Percentiles rank a stretch among this genome's conserved stretches.
These are phyloP conservation scores for Lytechinus variegatus DNA, from an alignment of 35 echinoderm and acorn worm species.

Conservation along the genomic window DNA sequence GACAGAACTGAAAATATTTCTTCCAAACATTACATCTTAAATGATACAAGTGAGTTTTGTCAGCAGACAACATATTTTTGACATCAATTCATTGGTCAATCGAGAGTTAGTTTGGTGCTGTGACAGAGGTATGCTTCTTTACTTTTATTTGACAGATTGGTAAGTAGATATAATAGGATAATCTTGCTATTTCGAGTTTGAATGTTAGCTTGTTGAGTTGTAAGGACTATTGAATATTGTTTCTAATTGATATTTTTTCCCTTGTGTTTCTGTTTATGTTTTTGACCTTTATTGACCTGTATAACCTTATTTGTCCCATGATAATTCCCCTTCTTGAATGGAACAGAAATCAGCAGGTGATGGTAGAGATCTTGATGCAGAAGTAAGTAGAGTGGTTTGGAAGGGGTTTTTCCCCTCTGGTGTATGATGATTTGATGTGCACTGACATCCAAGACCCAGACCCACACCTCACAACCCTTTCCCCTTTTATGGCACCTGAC, in stretches of 20 bases:
- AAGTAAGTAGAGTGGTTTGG: constrained; percentile 45
- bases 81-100: no score
- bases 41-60: no score
- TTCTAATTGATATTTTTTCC: neutral
- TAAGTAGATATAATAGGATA: neutral
- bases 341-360: constrained; percentile 49
- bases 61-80: no score
- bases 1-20: no score
- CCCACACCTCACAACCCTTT: neutral
- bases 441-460: constrained; percentile 22
- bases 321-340: constrained; percentile 25
- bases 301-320: constrained; percentile 13
- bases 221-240: neutral
- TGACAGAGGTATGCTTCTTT: neutral
- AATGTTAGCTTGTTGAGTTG: neutral
- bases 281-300: neutral
- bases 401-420: neutral
- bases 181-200: neutral
- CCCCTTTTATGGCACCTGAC: neutral
- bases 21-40: no score
- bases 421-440: constrained; percentile 40
- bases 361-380: constrained; percentile 51
- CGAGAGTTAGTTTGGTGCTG: no score
- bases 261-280: neutral
- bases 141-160: neutral